A percentile compares a stretch with the other conserved stretches of the same genome.
Conservation (phyloP, 2,797 vertebrate species). For the Xenopus petersii region DNA sequence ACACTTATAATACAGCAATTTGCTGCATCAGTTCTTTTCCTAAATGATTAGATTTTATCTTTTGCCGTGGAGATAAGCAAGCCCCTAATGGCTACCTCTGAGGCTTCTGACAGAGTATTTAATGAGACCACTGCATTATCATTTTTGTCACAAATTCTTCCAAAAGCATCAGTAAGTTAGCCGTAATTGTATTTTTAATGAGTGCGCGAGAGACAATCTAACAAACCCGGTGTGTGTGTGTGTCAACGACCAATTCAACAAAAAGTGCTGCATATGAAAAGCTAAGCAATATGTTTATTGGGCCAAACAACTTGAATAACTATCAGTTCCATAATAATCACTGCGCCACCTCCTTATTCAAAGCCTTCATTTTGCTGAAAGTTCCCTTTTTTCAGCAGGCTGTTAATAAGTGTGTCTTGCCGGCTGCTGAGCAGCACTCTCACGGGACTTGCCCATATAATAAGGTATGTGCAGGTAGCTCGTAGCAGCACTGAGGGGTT, state of each 20-base stretch:
- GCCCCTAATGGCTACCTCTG: conserved; percentile 45
- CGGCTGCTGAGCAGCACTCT: too few relatives aligned
- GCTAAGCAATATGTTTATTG: not conserved
- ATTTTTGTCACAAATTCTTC: conserved; percentile 48
- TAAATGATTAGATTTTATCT: conserved; percentile 50
- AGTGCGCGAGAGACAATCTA: conserved; percentile 22
- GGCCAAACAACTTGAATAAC: not conserved
- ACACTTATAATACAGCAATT: conserved; percentile 47
- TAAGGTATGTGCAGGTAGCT: too few relatives aligned
- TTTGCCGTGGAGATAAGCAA: conserved; percentile 46
- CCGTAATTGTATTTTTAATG: conserved; percentile 48
- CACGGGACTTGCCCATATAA: too few relatives aligned
- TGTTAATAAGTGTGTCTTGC: too few relatives aligned
- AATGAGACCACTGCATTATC: conserved; percentile 47
- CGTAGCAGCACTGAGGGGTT: too few relatives aligned
- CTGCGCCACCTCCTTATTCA: not conserved
- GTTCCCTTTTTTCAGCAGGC: not conserved
- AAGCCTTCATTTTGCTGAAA: not conserved
- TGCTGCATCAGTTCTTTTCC: conserved; percentile 49
- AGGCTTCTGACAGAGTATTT: conserved; percentile 47
- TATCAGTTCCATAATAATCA: not conserved
- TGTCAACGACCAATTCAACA: conserved; percentile 23
- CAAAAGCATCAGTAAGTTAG: conserved; percentile 43
- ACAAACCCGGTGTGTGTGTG: conserved; percentile 9
- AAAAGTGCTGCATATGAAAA: conserved; percentile 1